Base-by-base conservation (phyloP, 1,140 invertebrate genomes). In the Vanessa atalanta region DNA sequence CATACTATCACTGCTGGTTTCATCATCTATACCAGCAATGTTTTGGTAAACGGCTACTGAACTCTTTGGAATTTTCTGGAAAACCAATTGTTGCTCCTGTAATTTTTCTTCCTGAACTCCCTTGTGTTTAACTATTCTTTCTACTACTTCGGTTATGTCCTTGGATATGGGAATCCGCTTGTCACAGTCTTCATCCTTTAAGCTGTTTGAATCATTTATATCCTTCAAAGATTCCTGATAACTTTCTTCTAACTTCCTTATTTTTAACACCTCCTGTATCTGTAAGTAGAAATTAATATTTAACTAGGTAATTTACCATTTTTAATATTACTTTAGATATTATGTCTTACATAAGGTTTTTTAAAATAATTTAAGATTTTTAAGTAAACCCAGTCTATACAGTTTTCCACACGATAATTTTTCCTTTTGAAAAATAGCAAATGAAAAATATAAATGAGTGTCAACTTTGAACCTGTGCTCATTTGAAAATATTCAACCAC, bases 101-200 rank as follows among this genome's bases (percentile, higher is more conserved):
- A 70, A 43, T 15, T 79, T 64, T 60, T 72, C 80, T 15, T 76
- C 70, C 12, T 81, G 66, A 9, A 83, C 73, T 51, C 83, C 86
- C 77, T 87, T 88, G n/a, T 80, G 83, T 73, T 87, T 85, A 15
- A 82, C 84, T 37, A 94, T 87, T 81, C 90, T 93, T 76, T 93
- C 92, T 63, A 94, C 81, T n/a, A 94, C 85, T 65, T 91, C 82
- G 14, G 93, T 94, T 68, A 95, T 84, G 93, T 96, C 92, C 92
- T 95, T 94, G 83, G 94, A 88, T 75, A 94, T 85, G 87, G 91
- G 83, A 74, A 92, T 92, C 63, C 89, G 84, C 51, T 93, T 87
- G 73, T 93, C 93, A 65, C 74, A 82, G 72, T 88, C 86, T 63
- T 93, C 74, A 55, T 23, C 51, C 20, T 81, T 71, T 65, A 73